Percentiles rank a stretch among this genome's conserved stretches.
Conservation (phyloP, 2,113 vertebrate species). For the Bubo scandiacus region DNA sequence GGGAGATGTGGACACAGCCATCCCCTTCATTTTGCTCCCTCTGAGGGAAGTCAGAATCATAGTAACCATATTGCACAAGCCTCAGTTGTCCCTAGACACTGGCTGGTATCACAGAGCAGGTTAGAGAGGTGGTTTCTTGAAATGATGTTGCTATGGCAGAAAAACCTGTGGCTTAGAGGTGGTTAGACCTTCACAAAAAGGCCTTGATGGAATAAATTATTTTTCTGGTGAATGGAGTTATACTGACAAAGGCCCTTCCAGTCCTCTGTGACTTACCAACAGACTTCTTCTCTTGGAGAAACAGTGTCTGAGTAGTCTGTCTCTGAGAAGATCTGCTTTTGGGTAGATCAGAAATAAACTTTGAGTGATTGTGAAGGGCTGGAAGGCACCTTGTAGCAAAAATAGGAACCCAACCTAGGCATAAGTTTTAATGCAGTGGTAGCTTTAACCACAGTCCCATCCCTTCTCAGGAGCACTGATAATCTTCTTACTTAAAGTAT, state of each 20-base stretch:
- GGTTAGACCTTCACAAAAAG: background rate
- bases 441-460: background rate
- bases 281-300: background rate
- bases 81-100: background rate
- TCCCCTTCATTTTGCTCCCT: rapidly evolving
- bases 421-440: background rate
- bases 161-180: background rate
- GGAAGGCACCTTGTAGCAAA: background rate
- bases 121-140: background rate
- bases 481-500: background rate
- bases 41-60: background rate
- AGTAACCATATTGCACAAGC: background rate
- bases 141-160: background rate
- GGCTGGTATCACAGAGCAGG: background rate
- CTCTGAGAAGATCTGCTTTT: background rate
- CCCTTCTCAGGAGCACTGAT: background rate
- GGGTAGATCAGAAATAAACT: background rate
- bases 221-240: background rate
- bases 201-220: background rate
- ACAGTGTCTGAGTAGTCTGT: background rate
- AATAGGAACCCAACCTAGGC: background rate
- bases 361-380: background rate
- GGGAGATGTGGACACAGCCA: rapidly evolving
- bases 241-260: background rate
- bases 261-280: background rate